Conservation (phyloP, 2,797 vertebrate genomes). For the Cynodonichthys magdalenae region DNA sequence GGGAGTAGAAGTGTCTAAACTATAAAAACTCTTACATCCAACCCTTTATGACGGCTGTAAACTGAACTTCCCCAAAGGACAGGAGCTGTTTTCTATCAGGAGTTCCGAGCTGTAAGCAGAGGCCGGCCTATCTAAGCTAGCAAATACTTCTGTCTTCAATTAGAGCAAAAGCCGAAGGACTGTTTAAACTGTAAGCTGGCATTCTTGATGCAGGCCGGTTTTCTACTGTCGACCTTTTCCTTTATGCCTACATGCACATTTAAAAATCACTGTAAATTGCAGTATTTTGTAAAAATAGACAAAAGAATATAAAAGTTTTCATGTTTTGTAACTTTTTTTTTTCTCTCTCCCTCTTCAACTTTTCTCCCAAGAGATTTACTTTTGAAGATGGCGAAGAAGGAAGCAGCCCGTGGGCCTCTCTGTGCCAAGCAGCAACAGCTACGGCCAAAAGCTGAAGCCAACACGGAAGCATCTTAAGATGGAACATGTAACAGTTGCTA, state of each 20-base stretch:
- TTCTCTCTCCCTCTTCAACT: slow-evolving; percentile 40
- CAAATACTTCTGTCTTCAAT: slow-evolving; percentile 69
- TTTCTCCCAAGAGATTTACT: slow-evolving; percentile 51
- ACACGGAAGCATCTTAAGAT: slow-evolving; percentile 39
- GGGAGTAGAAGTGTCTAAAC: slow-evolving; percentile 53
- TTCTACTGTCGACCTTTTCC: slow-evolving; percentile 2
- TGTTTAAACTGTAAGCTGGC: slow-evolving; percentile 61
- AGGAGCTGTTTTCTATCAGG: slow-evolving; percentile 71
- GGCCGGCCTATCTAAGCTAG: slow-evolving; percentile 54
- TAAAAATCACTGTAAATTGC: slow-evolving; percentile 19
- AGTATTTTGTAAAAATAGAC: slow-evolving; percentile 27
- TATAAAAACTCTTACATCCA: slow-evolving; percentile 48
- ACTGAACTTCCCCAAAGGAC: slow-evolving; percentile 61
- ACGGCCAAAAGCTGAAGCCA: slow-evolving; percentile 42
- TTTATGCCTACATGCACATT: slow-evolving; percentile 21
- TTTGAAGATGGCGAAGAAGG: slow-evolving; percentile 29
- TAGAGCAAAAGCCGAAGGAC: slow-evolving; percentile 57
- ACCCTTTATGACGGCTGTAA: slow-evolving; percentile 50
- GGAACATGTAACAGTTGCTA: slow-evolving; percentile 32
- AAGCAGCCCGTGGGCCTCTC: slow-evolving; percentile 20
- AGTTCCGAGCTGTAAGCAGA: slow-evolving; percentile 63
- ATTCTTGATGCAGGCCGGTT: slow-evolving; percentile 37
- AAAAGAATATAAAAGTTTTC: slow-evolving; percentile 26
- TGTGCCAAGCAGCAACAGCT: slow-evolving; percentile 35
- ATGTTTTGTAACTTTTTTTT: slow-evolving; percentile 21